Conservation (phyloP, 2,888 invertebrate species). For the Nephrotoma guestfalica region DNA sequence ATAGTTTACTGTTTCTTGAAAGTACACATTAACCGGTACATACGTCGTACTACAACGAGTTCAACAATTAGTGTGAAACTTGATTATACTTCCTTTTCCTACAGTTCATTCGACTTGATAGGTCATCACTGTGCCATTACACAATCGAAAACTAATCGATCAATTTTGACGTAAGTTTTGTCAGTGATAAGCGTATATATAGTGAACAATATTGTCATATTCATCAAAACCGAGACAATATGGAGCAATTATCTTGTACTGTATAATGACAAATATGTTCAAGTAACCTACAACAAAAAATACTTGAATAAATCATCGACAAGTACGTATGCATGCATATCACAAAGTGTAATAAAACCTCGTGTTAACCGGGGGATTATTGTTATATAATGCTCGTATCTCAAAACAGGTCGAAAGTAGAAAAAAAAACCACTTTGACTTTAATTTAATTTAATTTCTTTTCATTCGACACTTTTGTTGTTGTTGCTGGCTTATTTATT, state of each 20-base stretch:
- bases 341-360: not conserved
- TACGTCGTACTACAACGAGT: too few relatives aligned
- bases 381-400: not conserved
- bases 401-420: not conserved
- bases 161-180: not conserved
- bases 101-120: too few relatives aligned
- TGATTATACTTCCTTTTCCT: too few relatives aligned
- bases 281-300: not conserved
- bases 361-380: not conserved
- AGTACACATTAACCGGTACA: too few relatives aligned
- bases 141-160: not conserved
- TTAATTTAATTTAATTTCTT: not conserved
- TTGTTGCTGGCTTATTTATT: not conserved
- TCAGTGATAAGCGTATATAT: not conserved
- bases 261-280: not conserved
- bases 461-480: not conserved
- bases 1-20: too few relatives aligned
- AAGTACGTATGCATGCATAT: not conserved
- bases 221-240: not conserved
- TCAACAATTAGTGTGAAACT: too few relatives aligned
- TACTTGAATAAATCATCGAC: not conserved
- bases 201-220: not conserved
- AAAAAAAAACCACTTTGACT: not conserved
- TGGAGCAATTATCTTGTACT: not conserved
- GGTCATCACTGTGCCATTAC: too few relatives aligned